Conservation (phyloP, 2,888 invertebrate genomes). For the Eilema caniola region DNA sequence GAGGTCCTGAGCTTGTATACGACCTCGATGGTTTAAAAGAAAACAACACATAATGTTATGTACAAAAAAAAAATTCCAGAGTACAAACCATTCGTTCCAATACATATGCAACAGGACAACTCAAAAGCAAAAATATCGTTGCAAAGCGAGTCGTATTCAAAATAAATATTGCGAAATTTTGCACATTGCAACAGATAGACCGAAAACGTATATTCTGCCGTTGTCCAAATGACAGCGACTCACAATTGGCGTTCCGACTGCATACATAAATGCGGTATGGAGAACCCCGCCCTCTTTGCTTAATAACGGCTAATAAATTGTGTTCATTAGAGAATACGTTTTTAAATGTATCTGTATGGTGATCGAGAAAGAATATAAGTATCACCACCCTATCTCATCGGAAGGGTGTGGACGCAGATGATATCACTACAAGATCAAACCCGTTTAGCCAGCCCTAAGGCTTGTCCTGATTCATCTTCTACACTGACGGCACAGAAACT, state of each 20-base stretch:
- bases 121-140: slow-evolving; percentile 44
- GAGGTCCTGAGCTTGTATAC: too few species aligned
- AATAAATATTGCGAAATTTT: slow-evolving; percentile 44
- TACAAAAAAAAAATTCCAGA: slow-evolving; percentile 18
- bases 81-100: slow-evolving; percentile 44
- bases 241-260: slow-evolving; percentile 24
- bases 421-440: too few species aligned
- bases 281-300: slow-evolving; percentile 21
- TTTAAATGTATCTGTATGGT: too few species aligned
- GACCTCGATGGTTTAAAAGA: too few species aligned
- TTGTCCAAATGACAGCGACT: slow-evolving; percentile 27
- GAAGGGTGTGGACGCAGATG: too few species aligned
- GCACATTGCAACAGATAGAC: slow-evolving; percentile 33
- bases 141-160: slow-evolving; percentile 38
- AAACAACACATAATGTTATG: too few species aligned
- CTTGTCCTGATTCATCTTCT: too few species aligned
- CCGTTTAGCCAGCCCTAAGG: too few species aligned
- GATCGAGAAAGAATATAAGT: too few species aligned
- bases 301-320: background rate
- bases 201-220: slow-evolving; percentile 31
- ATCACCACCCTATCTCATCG: too few species aligned
- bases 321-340: too few species aligned
- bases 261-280: slow-evolving; percentile 31
- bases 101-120: slow-evolving; percentile 41
- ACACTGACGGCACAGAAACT: too few species aligned